Evolutionary conservation across 2,113 vertebrate genomes (phyloP), one percentile per base, ranked within the genome.

Genomic region (Istiophorus platypterus): DNA sequence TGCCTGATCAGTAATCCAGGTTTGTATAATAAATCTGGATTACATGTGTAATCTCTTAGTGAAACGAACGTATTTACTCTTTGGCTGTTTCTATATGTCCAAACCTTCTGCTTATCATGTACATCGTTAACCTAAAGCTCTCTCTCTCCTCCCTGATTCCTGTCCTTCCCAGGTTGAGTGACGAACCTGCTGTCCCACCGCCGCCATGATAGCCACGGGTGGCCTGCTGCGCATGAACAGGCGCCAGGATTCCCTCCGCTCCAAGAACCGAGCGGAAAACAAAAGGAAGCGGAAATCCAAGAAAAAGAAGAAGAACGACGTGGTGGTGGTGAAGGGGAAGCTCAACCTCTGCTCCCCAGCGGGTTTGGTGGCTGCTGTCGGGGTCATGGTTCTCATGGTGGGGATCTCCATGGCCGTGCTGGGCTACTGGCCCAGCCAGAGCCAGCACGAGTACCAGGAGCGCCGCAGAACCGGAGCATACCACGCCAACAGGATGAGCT

Each of bases 241-340:
- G 88, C 98, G 98, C 88, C 98, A 99, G 92, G 98, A 99, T 77
- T 98, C 98, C 0, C 95, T 97, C 49, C 95, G 96, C 66, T 95
- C 97, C 20, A 96, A 96, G 26, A 96, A 94, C 89, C 96, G 97
- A 56, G 94, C 95, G 1, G 95, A 95, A 63, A 97, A 97, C 81
- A 98, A 97, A 83, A 94, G 96, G 80, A 98, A 97, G 85, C 93
- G 96, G 90, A 99, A 97, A 95, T 94, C 96, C 88, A 97, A 95
- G 90, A 99, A 95, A 91, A 98, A 97, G 92, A 97, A 97, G 89
- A 99, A 98, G 93, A 99, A 97, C 0, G 98, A 99, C 0, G 96
- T 99, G 80, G 98, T 99, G 61, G 97, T 99, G 73, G 98, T 99
- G 82, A 99, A 98, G 88, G 98, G 98, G 78, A 99, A 99, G 88